Percentiles rank a stretch among this genome's conserved stretches.
Conservation (phyloP, 2,888 invertebrate genomes). For the Chorisops tibialis region DNA sequence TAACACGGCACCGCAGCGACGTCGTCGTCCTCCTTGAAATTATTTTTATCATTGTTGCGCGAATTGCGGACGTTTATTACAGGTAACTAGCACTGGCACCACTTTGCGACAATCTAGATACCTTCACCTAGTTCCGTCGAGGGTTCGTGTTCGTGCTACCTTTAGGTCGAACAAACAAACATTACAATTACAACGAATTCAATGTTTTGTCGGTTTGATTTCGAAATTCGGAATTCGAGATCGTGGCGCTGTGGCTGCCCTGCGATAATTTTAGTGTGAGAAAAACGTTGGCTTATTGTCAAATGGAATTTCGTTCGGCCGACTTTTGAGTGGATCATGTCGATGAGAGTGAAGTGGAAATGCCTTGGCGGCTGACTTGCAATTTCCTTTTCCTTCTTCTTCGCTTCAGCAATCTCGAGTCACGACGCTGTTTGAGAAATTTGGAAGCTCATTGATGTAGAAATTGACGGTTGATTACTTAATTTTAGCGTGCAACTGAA, state of each 20-base stretch:
- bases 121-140: conserved; percentile 15
- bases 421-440: conserved; percentile 20
- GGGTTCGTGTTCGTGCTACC: conserved; percentile 3
- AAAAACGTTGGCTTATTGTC: conserved; percentile 1
- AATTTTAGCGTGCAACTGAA: conserved; percentile 16
- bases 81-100: not conserved
- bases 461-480: conserved; percentile 19
- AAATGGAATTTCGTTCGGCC: not conserved
- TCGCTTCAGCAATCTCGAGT: not conserved
- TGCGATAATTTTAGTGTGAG: conserved; percentile 1
- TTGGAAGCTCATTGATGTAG: conserved; percentile 22
- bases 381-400: not conserved
- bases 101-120: not conserved
- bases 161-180: not conserved
- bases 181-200: not conserved
- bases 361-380: conserved; percentile 9
- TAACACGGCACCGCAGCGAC: conserved; percentile 5
- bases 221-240: not conserved
- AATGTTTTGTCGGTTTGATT: not conserved
- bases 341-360: not conserved
- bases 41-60: conserved; percentile 5
- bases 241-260: not conserved
- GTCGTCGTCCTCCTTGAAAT: conserved; percentile 9
- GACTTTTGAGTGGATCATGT: conserved; percentile 3
- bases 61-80: conserved; percentile 2